These are phyloP conservation scores for Syrrhaptes paradoxus DNA, from an alignment of 2,113 vertebrate genomes.

Conservation along the genomic window DNA sequence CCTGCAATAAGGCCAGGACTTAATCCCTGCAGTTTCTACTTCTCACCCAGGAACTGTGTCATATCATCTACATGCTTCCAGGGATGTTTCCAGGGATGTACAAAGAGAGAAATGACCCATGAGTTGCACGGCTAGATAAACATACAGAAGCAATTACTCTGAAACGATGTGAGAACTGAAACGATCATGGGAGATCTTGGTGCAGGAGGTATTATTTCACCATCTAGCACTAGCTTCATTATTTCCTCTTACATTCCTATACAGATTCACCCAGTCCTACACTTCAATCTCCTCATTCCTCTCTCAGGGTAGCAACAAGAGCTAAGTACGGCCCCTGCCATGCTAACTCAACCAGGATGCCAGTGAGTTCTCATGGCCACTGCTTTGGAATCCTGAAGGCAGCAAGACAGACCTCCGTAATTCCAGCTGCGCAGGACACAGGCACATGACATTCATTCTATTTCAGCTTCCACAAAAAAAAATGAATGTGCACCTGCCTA, in stretches of 20 bases:
- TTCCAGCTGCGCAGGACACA: neutral
- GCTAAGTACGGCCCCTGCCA: neutral
- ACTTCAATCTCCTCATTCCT: neutral
- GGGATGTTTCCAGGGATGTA: neutral
- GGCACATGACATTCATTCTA: neutral
- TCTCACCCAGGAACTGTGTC: neutral
- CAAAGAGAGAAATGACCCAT: neutral
- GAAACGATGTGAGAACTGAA: neutral
- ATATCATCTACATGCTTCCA: neutral
- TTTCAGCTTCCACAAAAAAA: neutral
- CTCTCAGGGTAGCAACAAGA: neutral
- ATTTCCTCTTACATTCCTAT: neutral
- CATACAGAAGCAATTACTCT: neutral
- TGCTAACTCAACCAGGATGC: neutral
- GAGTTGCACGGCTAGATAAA: neutral
- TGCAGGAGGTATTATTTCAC: neutral
- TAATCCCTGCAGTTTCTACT: neutral
- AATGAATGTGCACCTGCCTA: neutral
- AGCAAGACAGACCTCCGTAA: neutral
- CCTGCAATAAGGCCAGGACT: neutral
- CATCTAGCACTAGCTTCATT: neutral
- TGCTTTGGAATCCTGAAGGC: neutral
- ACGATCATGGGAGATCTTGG: neutral
- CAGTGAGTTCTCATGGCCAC: neutral
- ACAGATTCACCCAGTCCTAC: neutral